Base-by-base conservation (phyloP, 2,888 invertebrate genomes). In the Sinelater perroti region DNA sequence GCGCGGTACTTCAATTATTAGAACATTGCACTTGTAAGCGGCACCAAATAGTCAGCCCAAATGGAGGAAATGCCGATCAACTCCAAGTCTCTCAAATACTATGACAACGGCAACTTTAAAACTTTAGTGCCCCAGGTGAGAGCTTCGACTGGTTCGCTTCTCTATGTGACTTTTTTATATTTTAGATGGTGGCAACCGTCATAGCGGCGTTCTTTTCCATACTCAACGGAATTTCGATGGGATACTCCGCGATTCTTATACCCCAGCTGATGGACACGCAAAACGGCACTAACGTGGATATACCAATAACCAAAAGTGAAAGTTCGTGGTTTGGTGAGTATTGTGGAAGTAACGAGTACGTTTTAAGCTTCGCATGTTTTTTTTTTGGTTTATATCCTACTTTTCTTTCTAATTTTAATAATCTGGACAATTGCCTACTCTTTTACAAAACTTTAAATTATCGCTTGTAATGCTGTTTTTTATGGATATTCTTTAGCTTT, bases 221-320 rank as follows among this genome's bases (percentile, higher is more conserved):
- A 60, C 81, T 80, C 8, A 81, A 83, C 11, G 85, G 85, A 6
- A 76, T 84, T 11, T 79, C 81, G 18, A 78, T 84, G 68, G 82
- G 82, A 3, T 84, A 79, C 70, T 84, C 84, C 1, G 84, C 83
- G 1, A 82, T 83, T 53, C 71, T 85, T 50, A 76, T 84, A 60
- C 83, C 84, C 17, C 81, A 82, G 62, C 67, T 84, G 16, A 13
- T 5, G 64, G 72, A 68, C 17, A 56, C 50, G 45, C 58, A 52
- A 47, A 56, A 71, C 11, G 71, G 73, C 31, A 73, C 72, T 20
- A 77, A 75, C 30, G 61, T 33, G 13, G 33, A 40, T n/a, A 21
- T 56, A 24, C 14, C 64, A 14, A 71, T 75, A 6, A 78, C 79
- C 1, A 70, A 72, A 63, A 61, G 67, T 1, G 73, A 83, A 70